Conservation (phyloP, 2,113 vertebrate genomes). For the Phyllostomus discolor region DNA sequence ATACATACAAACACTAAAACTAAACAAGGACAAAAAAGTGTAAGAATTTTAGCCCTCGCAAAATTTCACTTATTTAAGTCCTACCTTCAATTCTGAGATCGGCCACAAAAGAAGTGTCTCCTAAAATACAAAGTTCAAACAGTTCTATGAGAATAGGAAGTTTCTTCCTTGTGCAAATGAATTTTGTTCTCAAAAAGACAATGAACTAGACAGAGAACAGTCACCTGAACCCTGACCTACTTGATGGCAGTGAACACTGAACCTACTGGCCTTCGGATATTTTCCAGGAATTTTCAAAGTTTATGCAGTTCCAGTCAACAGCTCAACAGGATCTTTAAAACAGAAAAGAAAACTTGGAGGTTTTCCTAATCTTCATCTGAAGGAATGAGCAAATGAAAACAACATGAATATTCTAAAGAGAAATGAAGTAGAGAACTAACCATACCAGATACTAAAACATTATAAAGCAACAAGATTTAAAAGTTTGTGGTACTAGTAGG, state of each 20-base stretch:
- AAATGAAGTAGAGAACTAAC: not conserved
- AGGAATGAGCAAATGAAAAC: conserved; percentile 17
- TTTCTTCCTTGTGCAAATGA: not conserved
- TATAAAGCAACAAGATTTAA: not conserved
- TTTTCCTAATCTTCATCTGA: not conserved
- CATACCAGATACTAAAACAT: not conserved
- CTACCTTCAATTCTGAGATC: not conserved
- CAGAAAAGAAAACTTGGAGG: not conserved
- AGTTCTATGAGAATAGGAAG: not conserved
- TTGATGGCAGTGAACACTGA: not conserved
- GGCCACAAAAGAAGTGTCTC: not conserved
- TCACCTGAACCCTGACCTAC: not conserved
- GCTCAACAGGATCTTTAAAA: not conserved
- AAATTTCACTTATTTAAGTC: not conserved
- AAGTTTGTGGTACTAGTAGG: not conserved
- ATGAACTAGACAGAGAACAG: not conserved
- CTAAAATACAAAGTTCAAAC: conserved; percentile 1
- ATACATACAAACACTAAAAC: not conserved
- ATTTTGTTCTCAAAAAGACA: not conserved
- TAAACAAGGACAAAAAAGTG: not conserved
- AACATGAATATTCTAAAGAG: not conserved
- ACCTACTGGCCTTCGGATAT: not conserved
- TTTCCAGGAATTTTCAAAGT: not conserved
- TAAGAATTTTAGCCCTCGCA: not conserved
- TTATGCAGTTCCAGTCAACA: not conserved